Conservation (phyloP, 2,797 vertebrate species). For the Dallia pectoralis region DNA sequence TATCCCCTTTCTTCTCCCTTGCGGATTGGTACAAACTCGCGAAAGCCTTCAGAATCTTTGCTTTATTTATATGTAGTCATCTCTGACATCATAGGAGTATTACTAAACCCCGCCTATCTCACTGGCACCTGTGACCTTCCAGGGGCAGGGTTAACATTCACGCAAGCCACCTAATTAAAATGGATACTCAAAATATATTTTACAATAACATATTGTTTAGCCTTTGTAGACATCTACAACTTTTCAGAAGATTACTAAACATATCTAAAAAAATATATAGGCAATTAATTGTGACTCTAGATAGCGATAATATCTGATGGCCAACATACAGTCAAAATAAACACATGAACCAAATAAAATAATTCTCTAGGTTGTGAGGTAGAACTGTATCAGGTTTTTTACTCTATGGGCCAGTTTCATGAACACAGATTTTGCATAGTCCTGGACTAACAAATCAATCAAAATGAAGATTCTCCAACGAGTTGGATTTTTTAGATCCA, state of each 20-base stretch:
- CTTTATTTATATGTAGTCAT: constrained; percentile 58
- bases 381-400: not conserved
- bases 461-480: too few relatives aligned
- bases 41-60: not conserved
- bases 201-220: not conserved
- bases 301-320: not conserved
- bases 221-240: not conserved
- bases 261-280: not conserved
- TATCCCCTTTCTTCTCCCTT: constrained; percentile 47
- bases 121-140: constrained; percentile 5
- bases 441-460: too few relatives aligned
- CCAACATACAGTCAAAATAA: not conserved
- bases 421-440: too few relatives aligned
- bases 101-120: constrained; percentile 28
- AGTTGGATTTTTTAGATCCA: too few relatives aligned
- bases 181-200: not conserved
- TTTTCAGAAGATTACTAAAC: not conserved
- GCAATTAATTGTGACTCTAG: not conserved
- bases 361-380: not conserved
- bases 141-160: not conserved
- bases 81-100: constrained; percentile 31
- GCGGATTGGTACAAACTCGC: constrained; percentile 5
- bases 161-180: not conserved
- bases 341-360: not conserved
- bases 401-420: too few relatives aligned